A percentile compares a stretch with the other conserved stretches of the same genome.
phyloP scores from a whole-genome alignment of 1,140 invertebrate genomes.

The Philaenus spumarius region DNA sequence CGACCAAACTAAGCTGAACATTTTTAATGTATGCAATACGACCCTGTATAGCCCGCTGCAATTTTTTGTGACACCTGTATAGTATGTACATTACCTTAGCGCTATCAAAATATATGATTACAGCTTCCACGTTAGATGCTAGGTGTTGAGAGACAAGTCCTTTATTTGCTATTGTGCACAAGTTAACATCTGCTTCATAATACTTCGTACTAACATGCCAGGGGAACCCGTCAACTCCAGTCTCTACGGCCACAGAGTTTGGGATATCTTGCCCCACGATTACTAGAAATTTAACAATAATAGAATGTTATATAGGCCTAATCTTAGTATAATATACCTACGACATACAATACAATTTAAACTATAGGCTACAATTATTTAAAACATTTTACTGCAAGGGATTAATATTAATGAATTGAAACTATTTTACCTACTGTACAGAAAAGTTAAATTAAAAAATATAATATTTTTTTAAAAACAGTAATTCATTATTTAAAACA shows the following conservation, averaged over 20 bases:
- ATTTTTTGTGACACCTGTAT: too few relatives aligned
- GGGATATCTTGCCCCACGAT: slow-evolving; percentile 41
- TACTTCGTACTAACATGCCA: slow-evolving; percentile 62
- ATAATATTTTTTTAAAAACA: too few relatives aligned
- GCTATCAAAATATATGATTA: slow-evolving; percentile 52
- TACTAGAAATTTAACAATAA: slow-evolving; percentile 29
- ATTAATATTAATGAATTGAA: not conserved
- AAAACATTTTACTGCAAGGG: not conserved
- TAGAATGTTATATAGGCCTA: not conserved
- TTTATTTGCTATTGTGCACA: slow-evolving; percentile 46
- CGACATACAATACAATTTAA: not conserved
- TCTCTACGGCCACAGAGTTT: slow-evolving; percentile 33
- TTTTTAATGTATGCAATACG: too few relatives aligned
- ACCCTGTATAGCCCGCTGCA: too few relatives aligned
- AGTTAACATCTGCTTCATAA: slow-evolving; percentile 50
- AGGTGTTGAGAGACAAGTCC: slow-evolving; percentile 41
- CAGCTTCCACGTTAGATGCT: slow-evolving; percentile 48
- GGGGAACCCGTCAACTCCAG: slow-evolving; percentile 43
- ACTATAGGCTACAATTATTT: not conserved
- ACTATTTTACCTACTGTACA: too few relatives aligned
- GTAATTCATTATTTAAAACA: too few relatives aligned
- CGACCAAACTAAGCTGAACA: too few relatives aligned
- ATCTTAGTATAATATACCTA: not conserved
- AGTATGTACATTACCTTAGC: slow-evolving; percentile 42
- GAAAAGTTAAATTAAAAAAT: too few relatives aligned